Base-by-base conservation (phyloP, 1,140 invertebrate species). In the Drosophila arawakana region DNA sequence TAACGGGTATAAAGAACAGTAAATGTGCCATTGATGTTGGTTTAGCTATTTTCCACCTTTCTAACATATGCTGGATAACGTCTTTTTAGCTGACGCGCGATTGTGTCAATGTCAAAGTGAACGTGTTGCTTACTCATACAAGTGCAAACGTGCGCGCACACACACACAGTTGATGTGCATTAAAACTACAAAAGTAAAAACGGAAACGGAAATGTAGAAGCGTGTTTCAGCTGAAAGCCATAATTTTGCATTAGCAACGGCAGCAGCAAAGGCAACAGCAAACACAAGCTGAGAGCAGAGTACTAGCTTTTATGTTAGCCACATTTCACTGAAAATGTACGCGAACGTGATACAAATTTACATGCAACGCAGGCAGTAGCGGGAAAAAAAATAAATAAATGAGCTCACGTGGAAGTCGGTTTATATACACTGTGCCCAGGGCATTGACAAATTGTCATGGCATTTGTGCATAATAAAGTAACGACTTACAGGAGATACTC, bases 191-290 rank as follows among this genome's bases (percentile, higher is more conserved):
- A 58, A 50, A 63, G 66, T 59, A 68, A 46, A 55, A 61, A 49
- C 83, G 83, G 83, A 88, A 88, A 78, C 81, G 84, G 81, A 89
- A 89, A 88, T 79, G 82, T 76, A 82, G 39, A 70, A 89, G 84
- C 85, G 78, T 78, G 80, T 88, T 84, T 69, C 50, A 75, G 72
- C 80, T 72, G 77, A 80, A 81, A 79, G 61, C 84, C 80, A 89
- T 88, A 80, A 88, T 89, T 88, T 79, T 84, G 72, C 84, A 88
- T 89, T 89, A 84, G 80, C 80, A 66, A 41, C 55, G n/a, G 49
- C 52, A 71, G n/a, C 39, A 57, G 25, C 3, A 30, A 30, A 4
- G 6, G 25, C 3, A 30, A 30, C 41, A 62, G 41, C 57, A 60
- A 44, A 58, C 59, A 60, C 39, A 58, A 58, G 35, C 55, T 25